Conservation (phyloP, 2,888 invertebrate genomes). For the Heliconius ethilla region DNA sequence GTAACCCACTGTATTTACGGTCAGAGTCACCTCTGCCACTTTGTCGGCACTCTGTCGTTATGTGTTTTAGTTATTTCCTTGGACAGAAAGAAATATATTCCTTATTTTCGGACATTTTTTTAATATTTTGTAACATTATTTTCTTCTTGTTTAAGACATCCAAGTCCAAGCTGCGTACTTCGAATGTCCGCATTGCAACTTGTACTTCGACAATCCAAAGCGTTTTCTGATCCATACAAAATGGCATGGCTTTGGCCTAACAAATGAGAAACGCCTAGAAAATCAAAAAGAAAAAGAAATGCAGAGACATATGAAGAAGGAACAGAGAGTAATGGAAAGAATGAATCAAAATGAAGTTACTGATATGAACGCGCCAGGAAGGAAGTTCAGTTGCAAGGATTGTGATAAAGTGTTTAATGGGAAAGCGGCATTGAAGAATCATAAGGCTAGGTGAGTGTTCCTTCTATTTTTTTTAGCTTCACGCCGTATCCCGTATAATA, state of each 20-base stretch:
- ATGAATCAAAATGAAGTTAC: conserved; percentile 49
- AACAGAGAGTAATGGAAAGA: conserved; percentile 52
- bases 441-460: conserved; percentile 61
- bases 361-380: conserved; percentile 47
- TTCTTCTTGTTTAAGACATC: conserved; percentile 11
- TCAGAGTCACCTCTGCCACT: too few relatives aligned
- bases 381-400: conserved; percentile 62
- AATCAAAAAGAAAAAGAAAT: conserved; percentile 55
- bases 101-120: not conserved
- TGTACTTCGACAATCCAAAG: conserved; percentile 67
- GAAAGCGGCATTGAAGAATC: conserved; percentile 66
- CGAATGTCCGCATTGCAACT: conserved; percentile 66
- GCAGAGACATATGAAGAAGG: conserved; percentile 51
- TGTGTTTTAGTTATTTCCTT: too few relatives aligned
- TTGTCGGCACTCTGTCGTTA: too few relatives aligned
- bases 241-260: conserved; percentile 72
- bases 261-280: conserved; percentile 58
- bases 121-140: not conserved
- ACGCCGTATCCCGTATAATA: not conserved
- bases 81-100: not conserved
- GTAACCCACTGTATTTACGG: too few relatives aligned
- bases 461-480: not conserved
- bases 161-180: conserved; percentile 50
- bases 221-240: conserved; percentile 71
- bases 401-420: conserved; percentile 66